A percentile compares a stretch with the other conserved stretches of the same genome.
Conservation (phyloP, 1,140 invertebrate species). For the Ladona fulva region DNA sequence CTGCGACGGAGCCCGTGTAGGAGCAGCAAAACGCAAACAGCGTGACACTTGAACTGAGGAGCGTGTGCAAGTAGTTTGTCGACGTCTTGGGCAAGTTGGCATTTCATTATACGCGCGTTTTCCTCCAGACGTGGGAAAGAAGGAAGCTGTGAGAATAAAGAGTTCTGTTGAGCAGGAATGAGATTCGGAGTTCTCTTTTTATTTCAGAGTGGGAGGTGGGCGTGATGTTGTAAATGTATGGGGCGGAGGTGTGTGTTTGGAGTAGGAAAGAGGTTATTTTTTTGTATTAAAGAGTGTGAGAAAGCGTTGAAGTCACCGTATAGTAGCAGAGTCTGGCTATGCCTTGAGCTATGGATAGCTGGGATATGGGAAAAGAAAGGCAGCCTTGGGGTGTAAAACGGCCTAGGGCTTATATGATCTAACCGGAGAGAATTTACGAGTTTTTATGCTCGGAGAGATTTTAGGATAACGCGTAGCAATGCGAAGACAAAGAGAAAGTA, state of each 20-base stretch:
- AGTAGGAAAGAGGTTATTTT: not conserved
- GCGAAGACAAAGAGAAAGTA: too few species aligned
- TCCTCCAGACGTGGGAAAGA: not conserved
- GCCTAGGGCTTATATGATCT: too few species aligned
- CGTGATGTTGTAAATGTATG: not conserved
- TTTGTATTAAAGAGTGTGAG: too few species aligned
- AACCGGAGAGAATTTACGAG: too few species aligned
- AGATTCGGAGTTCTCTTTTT: too few species aligned
- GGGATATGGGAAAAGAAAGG: too few species aligned
- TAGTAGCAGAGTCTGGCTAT: too few species aligned
- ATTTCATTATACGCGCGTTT: not conserved
- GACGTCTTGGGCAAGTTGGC: not conserved
- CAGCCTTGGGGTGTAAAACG: too few species aligned
- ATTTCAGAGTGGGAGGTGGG: not conserved
- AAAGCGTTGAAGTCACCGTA: too few species aligned
- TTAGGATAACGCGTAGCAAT: too few species aligned
- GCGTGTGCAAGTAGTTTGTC: constrained; percentile 9
- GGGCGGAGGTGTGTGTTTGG: not conserved
- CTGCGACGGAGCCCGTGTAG: not conserved
- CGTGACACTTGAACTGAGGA: not conserved
- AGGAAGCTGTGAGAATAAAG: not conserved
- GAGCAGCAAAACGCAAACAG: not conserved
- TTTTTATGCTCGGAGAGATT: too few species aligned
- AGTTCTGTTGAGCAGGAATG: not conserved
- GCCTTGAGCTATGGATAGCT: too few species aligned